A percentile compares a stretch with the other conserved stretches of the same genome.
Conservation (phyloP, 2,888 invertebrate species). For the Athalia rosae region DNA sequence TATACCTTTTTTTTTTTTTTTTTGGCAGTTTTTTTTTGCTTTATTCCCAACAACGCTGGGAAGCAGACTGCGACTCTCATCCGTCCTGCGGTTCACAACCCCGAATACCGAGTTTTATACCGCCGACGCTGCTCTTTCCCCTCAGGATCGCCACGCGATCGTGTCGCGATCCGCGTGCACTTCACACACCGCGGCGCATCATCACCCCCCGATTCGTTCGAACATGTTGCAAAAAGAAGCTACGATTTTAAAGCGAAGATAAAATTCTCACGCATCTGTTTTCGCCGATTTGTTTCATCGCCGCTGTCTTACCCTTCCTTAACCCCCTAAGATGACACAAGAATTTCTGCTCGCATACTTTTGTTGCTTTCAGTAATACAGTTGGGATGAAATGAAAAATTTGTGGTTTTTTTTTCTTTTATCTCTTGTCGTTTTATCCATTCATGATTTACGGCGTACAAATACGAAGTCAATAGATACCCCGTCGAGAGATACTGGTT, state of each 20-base stretch:
- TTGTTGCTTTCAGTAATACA: too few relatives aligned
- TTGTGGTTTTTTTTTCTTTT: background rate
- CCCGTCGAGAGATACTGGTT: conserved; percentile 50
- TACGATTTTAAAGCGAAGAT: background rate
- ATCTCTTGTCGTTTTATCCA: background rate
- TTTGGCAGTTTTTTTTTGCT: background rate
- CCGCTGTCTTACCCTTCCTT: too few relatives aligned
- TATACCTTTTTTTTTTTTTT: background rate
- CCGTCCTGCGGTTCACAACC: background rate
- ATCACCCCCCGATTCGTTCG: background rate
- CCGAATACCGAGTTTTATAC: too few relatives aligned
- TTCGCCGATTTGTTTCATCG: background rate
- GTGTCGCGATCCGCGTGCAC: background rate
- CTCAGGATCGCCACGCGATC: background rate
- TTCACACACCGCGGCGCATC: background rate
- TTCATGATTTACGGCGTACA: background rate
- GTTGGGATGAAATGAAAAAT: too few relatives aligned
- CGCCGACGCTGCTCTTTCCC: background rate
- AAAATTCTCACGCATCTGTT: background rate
- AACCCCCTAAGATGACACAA: too few relatives aligned
- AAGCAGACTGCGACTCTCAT: conserved; percentile 18
- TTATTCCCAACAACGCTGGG: background rate
- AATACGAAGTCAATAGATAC: conserved; percentile 51
- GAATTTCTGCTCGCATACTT: too few relatives aligned
- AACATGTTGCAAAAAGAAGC: background rate